A percentile compares a stretch with the other conserved stretches of the same genome.
phyloP scores from a whole-genome alignment of 1,140 invertebrate species.

The Solenopsis invicta region DNA sequence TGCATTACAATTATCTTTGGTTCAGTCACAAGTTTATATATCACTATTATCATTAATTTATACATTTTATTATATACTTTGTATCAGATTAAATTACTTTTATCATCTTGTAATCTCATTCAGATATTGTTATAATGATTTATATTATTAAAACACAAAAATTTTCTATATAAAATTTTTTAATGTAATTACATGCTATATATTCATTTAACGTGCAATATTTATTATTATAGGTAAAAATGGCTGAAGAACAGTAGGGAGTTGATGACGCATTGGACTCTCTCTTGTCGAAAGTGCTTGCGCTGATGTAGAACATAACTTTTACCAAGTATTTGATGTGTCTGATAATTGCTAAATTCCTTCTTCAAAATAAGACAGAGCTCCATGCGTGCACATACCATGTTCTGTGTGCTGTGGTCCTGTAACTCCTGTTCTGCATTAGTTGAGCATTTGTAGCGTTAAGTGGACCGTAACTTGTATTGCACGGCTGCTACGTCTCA shows the following conservation, averaged over 20 bases:
- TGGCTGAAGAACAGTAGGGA: conserved; percentile 67
- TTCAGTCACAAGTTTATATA: background rate
- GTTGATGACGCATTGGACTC: background rate
- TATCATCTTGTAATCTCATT: conserved; percentile 10
- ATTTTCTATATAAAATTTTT: no score
- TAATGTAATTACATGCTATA: background rate
- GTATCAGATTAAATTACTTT: conserved; percentile 14
- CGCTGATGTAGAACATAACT: conserved; percentile 94
- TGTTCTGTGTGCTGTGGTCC: no score
- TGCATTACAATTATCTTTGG: background rate
- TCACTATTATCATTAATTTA: background rate
- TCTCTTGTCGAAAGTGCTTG: conserved; percentile 94
- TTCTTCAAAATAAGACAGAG: no score
- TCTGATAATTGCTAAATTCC: no score
- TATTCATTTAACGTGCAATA: background rate
- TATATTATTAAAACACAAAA: background rate
- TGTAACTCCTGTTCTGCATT: no score
- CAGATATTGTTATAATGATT: conserved; percentile 2
- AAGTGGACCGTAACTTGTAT: no score
- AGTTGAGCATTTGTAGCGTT: no score
- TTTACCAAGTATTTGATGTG: conserved; percentile 91
- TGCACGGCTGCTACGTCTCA: no score
- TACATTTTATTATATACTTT: background rate
- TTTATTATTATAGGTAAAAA: conserved; percentile 34
- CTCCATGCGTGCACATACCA: no score